Percentiles rank a stretch among this genome's conserved stretches.
Conservation (phyloP, 2,113 vertebrate genomes). For the Cavia porcellus region DNA sequence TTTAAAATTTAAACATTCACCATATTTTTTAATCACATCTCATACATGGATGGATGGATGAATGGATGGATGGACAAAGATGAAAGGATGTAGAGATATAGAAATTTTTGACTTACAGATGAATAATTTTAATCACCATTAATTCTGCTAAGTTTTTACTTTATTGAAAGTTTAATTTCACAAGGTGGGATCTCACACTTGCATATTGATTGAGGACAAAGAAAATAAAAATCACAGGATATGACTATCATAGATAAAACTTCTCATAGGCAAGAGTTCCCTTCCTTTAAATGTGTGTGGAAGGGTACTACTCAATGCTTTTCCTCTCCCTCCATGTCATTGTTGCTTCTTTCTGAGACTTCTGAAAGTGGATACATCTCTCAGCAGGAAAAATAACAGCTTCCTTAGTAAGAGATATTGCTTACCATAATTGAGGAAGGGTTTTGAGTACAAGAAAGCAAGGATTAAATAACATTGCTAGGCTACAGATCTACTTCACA, state of each 20-base stretch:
- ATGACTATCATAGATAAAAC: conserved; percentile 65
- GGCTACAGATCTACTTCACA: background rate
- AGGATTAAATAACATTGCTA: background rate
- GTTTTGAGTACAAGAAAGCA: conserved; percentile 4
- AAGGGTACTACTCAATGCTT: background rate
- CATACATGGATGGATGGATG: conserved; percentile 15
- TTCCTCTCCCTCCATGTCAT: background rate
- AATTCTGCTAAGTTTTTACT: conserved; percentile 68
- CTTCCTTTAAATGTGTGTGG: background rate
- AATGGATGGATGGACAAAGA: conserved; percentile 51
- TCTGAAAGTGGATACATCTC: background rate
- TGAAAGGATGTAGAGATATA: conserved; percentile 25
- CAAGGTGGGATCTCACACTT: conserved; percentile 59
- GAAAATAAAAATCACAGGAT: conserved; percentile 68
- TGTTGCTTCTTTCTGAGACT: background rate
- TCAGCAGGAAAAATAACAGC: background rate
- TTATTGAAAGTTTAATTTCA: conserved; percentile 74
- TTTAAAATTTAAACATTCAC: background rate
- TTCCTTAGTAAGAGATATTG: background rate
- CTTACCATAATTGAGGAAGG: background rate
- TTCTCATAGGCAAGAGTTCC: background rate
- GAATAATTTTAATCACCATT: conserved; percentile 68
- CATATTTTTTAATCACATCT: background rate
- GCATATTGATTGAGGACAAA: conserved; percentile 68
- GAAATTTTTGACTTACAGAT: conserved; percentile 71